Base-by-base conservation (phyloP, 2,888 invertebrate genomes). In the Caenorhabditis angaria region DNA sequence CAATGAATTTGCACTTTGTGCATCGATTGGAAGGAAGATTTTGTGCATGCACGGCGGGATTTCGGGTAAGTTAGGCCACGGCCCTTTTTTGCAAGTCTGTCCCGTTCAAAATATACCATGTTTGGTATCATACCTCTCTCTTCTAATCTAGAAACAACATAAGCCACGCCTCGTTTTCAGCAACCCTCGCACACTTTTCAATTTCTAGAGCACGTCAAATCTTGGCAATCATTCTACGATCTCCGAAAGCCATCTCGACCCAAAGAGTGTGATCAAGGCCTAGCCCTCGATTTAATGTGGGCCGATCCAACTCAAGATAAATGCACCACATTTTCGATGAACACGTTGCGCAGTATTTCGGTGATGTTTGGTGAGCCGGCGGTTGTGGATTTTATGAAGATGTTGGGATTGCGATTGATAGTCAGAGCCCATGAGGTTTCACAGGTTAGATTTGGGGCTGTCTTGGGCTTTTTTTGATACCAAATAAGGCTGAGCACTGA, bases 371-470 rank as follows among this genome's bases (percentile, higher is more conserved):
- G 83, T 51, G 76, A 79, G 53, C 68, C 77, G 25, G 75, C 70
- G 20, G 64, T 82, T 20, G 60, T 51, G n/a, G 73, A 74, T 12
- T 80, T 83, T 63, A 71, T 73, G 69, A 64, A 67, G 14, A 65
- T 62, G 24, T 68, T 84, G 24, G 70, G 78, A 14, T 65, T 84
- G 60, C 71, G 77, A 55, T 56, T 84, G 70, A 74, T 84, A 51
- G 82, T 83, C 14, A 68, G 84, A 48, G 84, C 83, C 6, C 84
- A 84, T 61, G 84, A 84, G 69, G 78, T 82, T 22, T 72, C 77
- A 20, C 63, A 71, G 41, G 41, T 41, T n/a, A n/a, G 2, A 12
- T n/a, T n/a, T n/a, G n/a, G n/a, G n/a, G n/a, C n/a, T n/a, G n/a
- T n/a, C n/a, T n/a, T n/a, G n/a, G n/a, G n/a, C n/a, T n/a, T n/a